These are phyloP conservation scores for Rhogogaster chlorosoma DNA, from an alignment of 2,888 invertebrate genomes.

Conservation along the genomic window DNA sequence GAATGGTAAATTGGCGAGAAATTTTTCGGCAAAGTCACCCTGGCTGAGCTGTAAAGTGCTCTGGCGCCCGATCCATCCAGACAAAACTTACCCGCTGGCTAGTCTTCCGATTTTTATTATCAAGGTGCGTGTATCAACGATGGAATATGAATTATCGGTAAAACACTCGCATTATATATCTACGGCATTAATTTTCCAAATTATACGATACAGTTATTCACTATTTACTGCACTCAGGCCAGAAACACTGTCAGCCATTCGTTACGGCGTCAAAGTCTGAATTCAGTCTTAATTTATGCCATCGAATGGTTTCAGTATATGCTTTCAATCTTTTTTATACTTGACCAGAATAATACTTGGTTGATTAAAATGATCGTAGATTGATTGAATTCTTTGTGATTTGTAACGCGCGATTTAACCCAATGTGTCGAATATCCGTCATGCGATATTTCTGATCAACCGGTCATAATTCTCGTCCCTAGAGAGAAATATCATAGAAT, in stretches of 20 bases:
- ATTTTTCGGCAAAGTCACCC: not conserved
- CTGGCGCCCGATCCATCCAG: conserved; percentile 28
- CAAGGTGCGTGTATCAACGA: conserved; percentile 58
- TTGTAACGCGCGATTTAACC: not conserved
- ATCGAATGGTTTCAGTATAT: not conserved
- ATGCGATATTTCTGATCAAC: conserved; percentile 56
- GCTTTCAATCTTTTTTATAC: not conserved
- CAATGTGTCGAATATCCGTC: conserved; percentile 21
- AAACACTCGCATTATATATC: conserved; percentile 66
- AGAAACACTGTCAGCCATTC: not conserved
- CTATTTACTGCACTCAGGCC: conserved; percentile 62
- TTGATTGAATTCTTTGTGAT: conserved; percentile 18
- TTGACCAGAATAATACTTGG: not conserved
- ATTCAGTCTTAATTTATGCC: not conserved
- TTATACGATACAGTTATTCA: conserved; percentile 69
- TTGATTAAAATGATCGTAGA: not conserved
- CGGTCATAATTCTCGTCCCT: conserved; percentile 53
- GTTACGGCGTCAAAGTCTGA: not conserved
- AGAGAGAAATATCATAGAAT: conserved; percentile 58
- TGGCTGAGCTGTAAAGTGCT: conserved; percentile 12
- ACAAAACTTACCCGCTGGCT: conserved; percentile 58
- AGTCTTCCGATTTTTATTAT: conserved; percentile 59
- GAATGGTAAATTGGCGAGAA: not conserved
- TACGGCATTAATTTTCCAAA: conserved; percentile 71
- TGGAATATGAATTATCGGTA: conserved; percentile 63